Base-by-base conservation (phyloP, 2,888 invertebrate species). In the Hylaea fasciaria region DNA sequence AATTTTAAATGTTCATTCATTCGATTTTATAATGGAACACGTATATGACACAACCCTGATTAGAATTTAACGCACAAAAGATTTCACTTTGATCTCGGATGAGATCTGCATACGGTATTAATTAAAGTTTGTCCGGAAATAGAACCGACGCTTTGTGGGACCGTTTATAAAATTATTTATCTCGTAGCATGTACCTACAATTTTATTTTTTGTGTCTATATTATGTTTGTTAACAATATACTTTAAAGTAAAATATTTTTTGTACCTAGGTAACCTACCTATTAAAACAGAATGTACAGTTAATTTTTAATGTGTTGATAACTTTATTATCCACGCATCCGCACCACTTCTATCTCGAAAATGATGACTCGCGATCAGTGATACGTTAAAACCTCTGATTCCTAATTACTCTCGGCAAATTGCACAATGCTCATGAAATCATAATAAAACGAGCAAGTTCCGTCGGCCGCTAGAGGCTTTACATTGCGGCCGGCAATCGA, bases 401-500 rank as follows among this genome's bases (percentile, higher is more conserved):
- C 35, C 35, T 35, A 35, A 35, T 11, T 35, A 35, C 35, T 11
- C 35, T 35, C 35, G 35, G 9, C 2, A 14, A 22, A 29, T 28
- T 28, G n/a, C n/a, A 3, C 28, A 40, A 7, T 52, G 29, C 41
- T 45, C 12, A 50, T 57, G 50, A 62, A 57, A 53, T 50, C 49
- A 45, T 62, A 56, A 46, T 57, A 45, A 62, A 62, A 62, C 50
- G 57, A 57, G 22, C 2, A 22, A 62, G 40, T 46, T 28, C 43
- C 13, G 16, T 11, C 2, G 41, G 12, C 22, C 49, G 35, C 45
- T 39, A n/a, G 12, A 22, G 48, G 57, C 14, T 50, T 61, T 62
- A 61, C 62, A 62, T 65, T 62, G 57, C 58, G 53, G 64, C 22
- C 22, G 64, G 62, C 55, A 51, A 71, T 72, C 67, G 69, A 72